Evolutionary conservation across 2,797 vertebrate genomes (phyloP).

Genomic region (Anguilla anguilla): DNA sequence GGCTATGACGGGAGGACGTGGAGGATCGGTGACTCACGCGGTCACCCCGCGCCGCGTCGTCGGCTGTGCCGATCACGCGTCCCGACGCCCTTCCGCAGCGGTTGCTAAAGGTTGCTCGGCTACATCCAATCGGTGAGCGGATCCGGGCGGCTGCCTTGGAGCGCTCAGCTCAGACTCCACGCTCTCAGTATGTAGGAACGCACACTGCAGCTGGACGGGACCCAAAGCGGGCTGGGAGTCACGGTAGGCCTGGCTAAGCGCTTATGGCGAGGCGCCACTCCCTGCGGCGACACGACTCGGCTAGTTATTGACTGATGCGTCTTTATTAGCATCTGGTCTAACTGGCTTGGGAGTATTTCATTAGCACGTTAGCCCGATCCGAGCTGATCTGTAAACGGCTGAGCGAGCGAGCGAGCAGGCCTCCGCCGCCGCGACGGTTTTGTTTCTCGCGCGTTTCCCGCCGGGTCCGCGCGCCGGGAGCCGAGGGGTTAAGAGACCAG

Average conservation of each 20-base stretch:
- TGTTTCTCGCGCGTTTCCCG: neutral
- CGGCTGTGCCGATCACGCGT: neutral
- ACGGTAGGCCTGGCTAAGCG: neutral
- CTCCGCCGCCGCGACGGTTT: neutral
- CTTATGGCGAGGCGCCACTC: neutral
- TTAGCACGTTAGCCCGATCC: neutral
- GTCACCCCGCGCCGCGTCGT: neutral
- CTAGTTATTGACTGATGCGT: neutral
- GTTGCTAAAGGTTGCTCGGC: neutral
- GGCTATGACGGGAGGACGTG: neutral
- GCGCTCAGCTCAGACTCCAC: neutral
- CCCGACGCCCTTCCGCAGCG: neutral
- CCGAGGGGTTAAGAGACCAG: neutral
- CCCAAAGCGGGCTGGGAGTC: neutral
- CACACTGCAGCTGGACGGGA: neutral
- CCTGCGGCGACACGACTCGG: neutral
- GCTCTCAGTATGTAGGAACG: neutral
- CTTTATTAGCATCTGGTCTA: neutral
- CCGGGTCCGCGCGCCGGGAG: neutral
- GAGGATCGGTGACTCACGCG: neutral
- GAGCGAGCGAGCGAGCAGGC: no score
- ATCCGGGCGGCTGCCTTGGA: neutral
- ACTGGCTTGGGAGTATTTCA: neutral
- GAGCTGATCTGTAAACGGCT: neutral
- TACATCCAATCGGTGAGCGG: neutral